Base-by-base conservation (phyloP, 2,113 vertebrate species). In the Tachycineta bicolor region DNA sequence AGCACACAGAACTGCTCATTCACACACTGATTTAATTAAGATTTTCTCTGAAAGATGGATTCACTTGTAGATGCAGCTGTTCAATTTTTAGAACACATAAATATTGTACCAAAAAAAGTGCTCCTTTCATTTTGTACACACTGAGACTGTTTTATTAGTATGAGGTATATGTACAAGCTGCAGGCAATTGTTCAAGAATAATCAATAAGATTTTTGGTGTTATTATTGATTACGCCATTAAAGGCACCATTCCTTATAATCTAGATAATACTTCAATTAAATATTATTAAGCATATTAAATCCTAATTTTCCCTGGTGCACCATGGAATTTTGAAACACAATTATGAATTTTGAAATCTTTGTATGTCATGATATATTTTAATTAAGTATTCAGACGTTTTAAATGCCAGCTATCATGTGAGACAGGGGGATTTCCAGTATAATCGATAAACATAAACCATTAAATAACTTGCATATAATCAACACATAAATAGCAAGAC, bases 171-270 rank as follows among this genome's bases (percentile, higher is more conserved):
- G 29, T 90, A 63, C 53, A 85, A 85, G 41, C 68, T 85, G 60
- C 41, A 96, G 68, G 67, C 10, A 8, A 89, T 92, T 97, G 53
- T 76, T 94, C 55, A 95, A 43, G 89, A 96, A 90, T 96, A 97
- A 97, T 97, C 97, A 97, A 95, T 96, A 92, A 58, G 69, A 83
- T 49, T 96, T 95, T 94, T 94, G 70, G 41, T 94, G 83, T 83
- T 96, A 81, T 94, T 97, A 97, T 96, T 97, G 94, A 95, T 78
- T 87, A 70, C 33, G 34, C 47, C 59, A 93, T 96, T 96, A 96
- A 93, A 95, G 53, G 19, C 60, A 93, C 46, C 46, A 50, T 88
- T 91, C 28, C 31, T 94, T 96, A 88, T 79, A 90, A 91, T 87
- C 74, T 93, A 56, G 53, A 29, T 91, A 96, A 93, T 92, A 90